These are phyloP conservation scores for Elymnias hypermnestra DNA, from an alignment of 1,140 invertebrate species.

Conservation along the genomic window DNA sequence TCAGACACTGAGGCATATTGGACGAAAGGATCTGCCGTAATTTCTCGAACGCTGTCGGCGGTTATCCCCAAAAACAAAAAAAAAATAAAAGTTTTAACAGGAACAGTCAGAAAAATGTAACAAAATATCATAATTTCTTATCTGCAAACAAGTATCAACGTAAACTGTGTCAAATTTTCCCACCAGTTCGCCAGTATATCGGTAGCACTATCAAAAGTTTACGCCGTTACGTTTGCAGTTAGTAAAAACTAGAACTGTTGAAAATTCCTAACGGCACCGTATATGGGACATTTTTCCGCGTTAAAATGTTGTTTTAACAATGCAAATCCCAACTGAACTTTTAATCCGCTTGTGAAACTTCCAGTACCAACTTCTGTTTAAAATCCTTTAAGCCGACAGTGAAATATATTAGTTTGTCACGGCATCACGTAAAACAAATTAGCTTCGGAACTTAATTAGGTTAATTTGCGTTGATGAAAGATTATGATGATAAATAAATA, in stretches of 20 bases:
- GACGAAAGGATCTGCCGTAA: too few species aligned
- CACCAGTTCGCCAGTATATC: too few species aligned
- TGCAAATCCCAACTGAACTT: constrained; percentile 43
- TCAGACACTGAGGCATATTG: too few species aligned
- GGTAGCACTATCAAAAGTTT: constrained; percentile 4
- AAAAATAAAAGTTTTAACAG: too few species aligned
- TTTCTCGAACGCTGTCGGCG: too few species aligned
- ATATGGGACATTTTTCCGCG: constrained; percentile 27
- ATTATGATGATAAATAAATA: constrained; percentile 24
- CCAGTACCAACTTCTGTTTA: constrained; percentile 36
- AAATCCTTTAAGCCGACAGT: constrained; percentile 44
- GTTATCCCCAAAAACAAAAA: too few species aligned
- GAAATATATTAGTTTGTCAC: constrained; percentile 41
- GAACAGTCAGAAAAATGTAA: too few species aligned
- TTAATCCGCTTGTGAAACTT: constrained; percentile 49
- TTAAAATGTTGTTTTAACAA: constrained; percentile 49
- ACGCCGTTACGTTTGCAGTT: constrained; percentile 4
- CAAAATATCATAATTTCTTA: too few species aligned
- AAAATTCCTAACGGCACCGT: constrained; percentile 11
- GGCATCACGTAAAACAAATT: constrained; percentile 17
- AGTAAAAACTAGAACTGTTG: constrained; percentile 10
- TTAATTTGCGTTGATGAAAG: constrained; percentile 23
- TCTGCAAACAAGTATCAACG: neutral
- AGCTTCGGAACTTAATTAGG: constrained; percentile 25
- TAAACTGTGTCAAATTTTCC: constrained; percentile 1